Percentiles rank a stretch among this genome's conserved stretches.
Conservation (phyloP, 2,113 vertebrate genomes). For the Ginglymostoma cirratum region DNA sequence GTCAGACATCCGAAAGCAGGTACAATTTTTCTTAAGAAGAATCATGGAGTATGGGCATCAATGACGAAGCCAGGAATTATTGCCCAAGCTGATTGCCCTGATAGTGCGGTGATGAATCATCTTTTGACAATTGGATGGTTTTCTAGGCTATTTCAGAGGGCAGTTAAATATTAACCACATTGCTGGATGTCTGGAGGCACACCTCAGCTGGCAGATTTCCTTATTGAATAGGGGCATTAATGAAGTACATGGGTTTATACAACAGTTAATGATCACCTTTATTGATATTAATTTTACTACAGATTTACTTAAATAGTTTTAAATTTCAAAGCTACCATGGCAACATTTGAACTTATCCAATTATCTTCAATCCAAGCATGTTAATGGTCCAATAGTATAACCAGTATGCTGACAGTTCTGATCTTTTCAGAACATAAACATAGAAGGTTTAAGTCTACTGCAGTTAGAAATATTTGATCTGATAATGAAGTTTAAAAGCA, state of each 20-base stretch:
- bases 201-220: not conserved
- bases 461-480: not conserved
- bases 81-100: not conserved
- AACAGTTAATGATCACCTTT: not conserved
- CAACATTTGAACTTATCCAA: not conserved
- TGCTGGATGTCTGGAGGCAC: no score
- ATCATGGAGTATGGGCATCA: not conserved
- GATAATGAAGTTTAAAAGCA: not conserved
- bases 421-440: not conserved
- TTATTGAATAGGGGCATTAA: not conserved
- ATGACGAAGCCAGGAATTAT: not conserved
- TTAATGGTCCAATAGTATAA: not conserved
- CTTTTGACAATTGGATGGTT: not conserved
- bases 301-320: not conserved
- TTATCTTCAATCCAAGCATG: no score
- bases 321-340: not conserved
- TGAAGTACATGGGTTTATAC: not conserved
- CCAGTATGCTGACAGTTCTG: not conserved
- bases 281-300: not conserved
- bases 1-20: not conserved
- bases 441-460: not conserved
- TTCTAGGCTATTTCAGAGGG: not conserved
- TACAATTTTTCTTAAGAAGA: not conserved
- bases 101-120: not conserved
- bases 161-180: not conserved